A percentile compares a stretch with the other conserved stretches of the same genome.
phyloP scores from a whole-genome alignment of 2,113 vertebrate genomes.

The Misgurnus anguillicaudatus region DNA sequence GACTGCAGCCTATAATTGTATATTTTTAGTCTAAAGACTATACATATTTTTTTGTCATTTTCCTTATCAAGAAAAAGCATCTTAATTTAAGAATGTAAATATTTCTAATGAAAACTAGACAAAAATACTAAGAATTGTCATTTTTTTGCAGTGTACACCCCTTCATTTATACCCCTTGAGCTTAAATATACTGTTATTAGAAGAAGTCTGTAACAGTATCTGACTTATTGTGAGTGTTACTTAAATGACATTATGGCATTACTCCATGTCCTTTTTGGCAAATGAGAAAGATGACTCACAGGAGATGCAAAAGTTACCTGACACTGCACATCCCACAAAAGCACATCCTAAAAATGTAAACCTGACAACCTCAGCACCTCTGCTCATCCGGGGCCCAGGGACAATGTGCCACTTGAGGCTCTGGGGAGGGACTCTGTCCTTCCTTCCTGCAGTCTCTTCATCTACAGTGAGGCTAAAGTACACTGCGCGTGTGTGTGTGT shows the following conservation, averaged over 20 bases:
- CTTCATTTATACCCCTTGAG: not conserved
- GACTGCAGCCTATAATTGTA: too few relatives aligned
- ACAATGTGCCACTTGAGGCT: not conserved
- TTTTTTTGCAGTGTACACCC: too few relatives aligned
- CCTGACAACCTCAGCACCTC: slow-evolving; percentile 22
- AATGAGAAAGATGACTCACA: slow-evolving; percentile 40
- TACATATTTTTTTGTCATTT: too few relatives aligned
- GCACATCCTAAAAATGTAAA: slow-evolving; percentile 19
- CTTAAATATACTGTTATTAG: not conserved
- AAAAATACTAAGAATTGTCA: too few relatives aligned
- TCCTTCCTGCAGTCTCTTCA: slow-evolving; percentile 65
- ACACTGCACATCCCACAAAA: slow-evolving; percentile 37
- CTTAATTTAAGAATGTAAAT: too few relatives aligned
- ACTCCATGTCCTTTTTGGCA: slow-evolving; percentile 5
- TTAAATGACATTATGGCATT: slow-evolving; percentile 6
- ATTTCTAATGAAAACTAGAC: too few relatives aligned
- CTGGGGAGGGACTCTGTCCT: slow-evolving; percentile 55
- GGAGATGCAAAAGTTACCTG: slow-evolving; percentile 33
- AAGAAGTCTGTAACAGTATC: slow-evolving; percentile 1
- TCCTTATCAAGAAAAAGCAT: too few relatives aligned
- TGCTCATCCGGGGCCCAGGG: slow-evolving; percentile 26
- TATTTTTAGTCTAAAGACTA: too few relatives aligned
- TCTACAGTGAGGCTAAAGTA: slow-evolving; percentile 13
- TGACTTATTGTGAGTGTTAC: slow-evolving; percentile 20
- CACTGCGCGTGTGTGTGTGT: not conserved